These are phyloP conservation scores for Corvus moneduloides DNA, from an alignment of 2,113 vertebrate species.

Conservation along the genomic window DNA sequence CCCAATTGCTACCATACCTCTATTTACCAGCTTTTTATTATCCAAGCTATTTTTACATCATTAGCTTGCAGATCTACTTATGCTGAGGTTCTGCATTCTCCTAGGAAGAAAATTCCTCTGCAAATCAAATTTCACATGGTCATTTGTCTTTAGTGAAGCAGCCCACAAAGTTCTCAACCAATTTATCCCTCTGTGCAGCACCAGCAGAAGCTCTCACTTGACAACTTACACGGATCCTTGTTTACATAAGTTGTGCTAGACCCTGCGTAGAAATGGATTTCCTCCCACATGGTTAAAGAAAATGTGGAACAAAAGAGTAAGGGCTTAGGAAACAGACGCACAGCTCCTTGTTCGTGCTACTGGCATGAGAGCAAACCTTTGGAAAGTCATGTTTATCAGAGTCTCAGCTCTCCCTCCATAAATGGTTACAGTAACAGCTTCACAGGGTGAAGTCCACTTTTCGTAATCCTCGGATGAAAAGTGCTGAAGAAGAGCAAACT, in stretches of 20 bases:
- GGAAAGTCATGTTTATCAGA: neutral
- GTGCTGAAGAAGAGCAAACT: constrained; percentile 9
- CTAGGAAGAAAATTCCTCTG: neutral
- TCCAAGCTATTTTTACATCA: neutral
- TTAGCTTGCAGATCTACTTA: constrained; percentile 22
- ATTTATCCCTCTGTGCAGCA: neutral
- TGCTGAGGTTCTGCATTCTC: neutral
- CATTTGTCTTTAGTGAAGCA: constrained; percentile 3
- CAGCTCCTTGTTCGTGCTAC: neutral
- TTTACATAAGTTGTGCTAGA: neutral
- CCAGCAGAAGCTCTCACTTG: neutral
- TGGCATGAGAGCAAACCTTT: neutral
- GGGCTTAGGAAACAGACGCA: neutral
- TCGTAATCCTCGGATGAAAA: neutral
- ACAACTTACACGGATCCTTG: neutral
- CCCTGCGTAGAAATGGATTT: neutral
- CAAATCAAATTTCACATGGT: neutral
- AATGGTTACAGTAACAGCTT: neutral
- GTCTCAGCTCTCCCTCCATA: neutral
- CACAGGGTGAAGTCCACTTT: constrained; percentile 26
- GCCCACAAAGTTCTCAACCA: neutral
- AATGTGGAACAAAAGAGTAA: neutral
- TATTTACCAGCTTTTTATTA: constrained; percentile 21
- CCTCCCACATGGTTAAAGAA: neutral
- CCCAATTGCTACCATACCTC: neutral